phyloP scores from a whole-genome alignment of 2,888 invertebrate species.

The Lingula anatina region DNA sequence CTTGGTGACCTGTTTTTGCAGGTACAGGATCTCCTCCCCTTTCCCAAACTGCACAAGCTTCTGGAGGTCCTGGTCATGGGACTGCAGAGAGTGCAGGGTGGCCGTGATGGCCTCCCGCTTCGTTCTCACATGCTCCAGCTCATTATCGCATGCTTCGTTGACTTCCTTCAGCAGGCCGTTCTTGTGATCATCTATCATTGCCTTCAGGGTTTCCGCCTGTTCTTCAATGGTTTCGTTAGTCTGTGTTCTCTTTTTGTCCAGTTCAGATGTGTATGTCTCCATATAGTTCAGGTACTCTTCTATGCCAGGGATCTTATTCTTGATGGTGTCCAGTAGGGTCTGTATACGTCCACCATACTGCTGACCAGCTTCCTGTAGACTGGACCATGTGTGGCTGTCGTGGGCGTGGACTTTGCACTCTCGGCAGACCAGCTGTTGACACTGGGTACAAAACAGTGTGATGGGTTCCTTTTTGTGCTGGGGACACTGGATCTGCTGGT shows the following conservation, averaged over 20 bases:
- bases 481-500: constrained; percentile 22
- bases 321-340: constrained; percentile 23
- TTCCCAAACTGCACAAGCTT: constrained; percentile 24
- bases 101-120: constrained; percentile 19
- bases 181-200: constrained; percentile 27
- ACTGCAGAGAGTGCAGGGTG: constrained; percentile 18
- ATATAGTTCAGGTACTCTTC: constrained; percentile 26
- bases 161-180: constrained; percentile 15
- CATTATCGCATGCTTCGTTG: constrained; percentile 14
- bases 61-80: constrained; percentile 20
- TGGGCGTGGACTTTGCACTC: constrained; percentile 26
- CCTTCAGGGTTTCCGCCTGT: constrained; percentile 28
- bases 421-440: constrained; percentile 27
- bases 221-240: constrained; percentile 17
- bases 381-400: constrained; percentile 21
- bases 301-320: constrained; percentile 22
- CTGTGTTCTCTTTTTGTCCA: constrained; percentile 16
- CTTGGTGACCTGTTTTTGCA: constrained; percentile 21
- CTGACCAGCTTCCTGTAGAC: constrained; percentile 14
- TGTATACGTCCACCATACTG: constrained; percentile 19
- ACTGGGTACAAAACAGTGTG: constrained; percentile 27
- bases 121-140: constrained; percentile 14
- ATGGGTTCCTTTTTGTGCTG: constrained; percentile 18
- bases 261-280: constrained; percentile 18
- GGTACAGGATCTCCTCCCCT: constrained; percentile 27